phyloP scores from a whole-genome alignment of 2,113 vertebrate species.

The Saguinus imperator region DNA sequence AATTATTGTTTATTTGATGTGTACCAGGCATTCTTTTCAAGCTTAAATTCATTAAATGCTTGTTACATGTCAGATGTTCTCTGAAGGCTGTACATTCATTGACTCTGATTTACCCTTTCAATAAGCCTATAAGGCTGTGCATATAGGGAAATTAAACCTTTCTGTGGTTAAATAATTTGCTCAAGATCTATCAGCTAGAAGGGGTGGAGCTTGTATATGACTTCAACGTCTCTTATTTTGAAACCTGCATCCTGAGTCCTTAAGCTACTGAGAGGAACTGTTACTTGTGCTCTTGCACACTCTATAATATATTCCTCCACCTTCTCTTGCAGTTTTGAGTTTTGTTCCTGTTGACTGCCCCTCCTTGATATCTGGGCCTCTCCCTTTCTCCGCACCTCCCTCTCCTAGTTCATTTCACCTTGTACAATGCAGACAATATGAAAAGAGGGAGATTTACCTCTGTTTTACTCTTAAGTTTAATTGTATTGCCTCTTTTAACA shows the following conservation, averaged over 20 bases:
- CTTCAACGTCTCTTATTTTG: neutral
- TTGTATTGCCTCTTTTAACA: conserved; percentile 27
- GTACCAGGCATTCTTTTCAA: neutral
- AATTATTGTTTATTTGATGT: neutral
- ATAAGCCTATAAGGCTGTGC: neutral
- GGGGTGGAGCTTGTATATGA: neutral
- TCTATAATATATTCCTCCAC: neutral
- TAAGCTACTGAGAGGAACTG: neutral
- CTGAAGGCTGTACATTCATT: neutral
- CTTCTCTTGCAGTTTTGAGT: neutral
- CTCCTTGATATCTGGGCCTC: neutral
- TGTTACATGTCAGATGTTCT: neutral
- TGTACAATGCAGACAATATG: neutral
- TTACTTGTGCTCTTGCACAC: neutral
- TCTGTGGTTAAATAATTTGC: neutral
- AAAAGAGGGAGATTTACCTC: neutral
- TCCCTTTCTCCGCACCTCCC: neutral
- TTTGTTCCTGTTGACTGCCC: neutral
- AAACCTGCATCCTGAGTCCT: neutral
- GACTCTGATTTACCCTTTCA: neutral
- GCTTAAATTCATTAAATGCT: neutral
- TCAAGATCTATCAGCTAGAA: neutral
- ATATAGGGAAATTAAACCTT: neutral
- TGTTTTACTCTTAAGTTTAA: neutral
- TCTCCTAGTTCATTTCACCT: neutral